phyloP scores from a whole-genome alignment of 2,797 vertebrate genomes.

The Peromyscus aztecus region DNA sequence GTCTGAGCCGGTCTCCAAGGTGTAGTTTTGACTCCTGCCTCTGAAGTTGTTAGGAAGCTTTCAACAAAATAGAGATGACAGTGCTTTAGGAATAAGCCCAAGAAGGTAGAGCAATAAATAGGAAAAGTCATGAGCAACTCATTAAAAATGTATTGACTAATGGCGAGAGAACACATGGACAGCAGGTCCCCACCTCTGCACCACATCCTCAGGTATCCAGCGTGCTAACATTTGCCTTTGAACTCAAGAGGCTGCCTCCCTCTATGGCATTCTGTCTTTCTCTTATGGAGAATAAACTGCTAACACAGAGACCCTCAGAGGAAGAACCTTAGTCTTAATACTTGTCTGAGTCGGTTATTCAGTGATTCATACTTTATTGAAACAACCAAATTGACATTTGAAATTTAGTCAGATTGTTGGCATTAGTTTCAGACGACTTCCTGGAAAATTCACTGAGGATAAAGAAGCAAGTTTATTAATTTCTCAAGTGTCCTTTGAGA shows the following conservation, averaged over 20 bases:
- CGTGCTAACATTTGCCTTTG: neutral
- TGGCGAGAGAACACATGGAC: slow-evolving; percentile 25
- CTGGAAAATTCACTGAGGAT: slow-evolving; percentile 30
- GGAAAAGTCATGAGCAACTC: neutral
- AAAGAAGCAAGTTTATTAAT: slow-evolving; percentile 39
- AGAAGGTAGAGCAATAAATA: neutral
- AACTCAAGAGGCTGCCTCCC: neutral
- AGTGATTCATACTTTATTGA: slow-evolving; percentile 9
- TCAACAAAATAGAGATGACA: slow-evolving; percentile 57
- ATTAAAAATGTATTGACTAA: slow-evolving; percentile 31
- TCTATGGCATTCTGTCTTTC: neutral
- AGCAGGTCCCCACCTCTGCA: neutral
- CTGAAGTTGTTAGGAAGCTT: slow-evolving; percentile 4
- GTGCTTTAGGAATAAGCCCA: neutral
- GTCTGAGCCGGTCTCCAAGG: neutral
- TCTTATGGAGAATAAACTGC: neutral
- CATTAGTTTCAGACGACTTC: slow-evolving; percentile 34
- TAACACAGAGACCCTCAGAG: neutral
- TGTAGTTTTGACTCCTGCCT: slow-evolving; percentile 19
- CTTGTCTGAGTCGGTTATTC: neutral
- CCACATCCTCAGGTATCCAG: neutral
- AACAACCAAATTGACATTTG: slow-evolving; percentile 38
- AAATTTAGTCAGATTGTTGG: slow-evolving; percentile 23
- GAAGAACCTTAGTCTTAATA: neutral
- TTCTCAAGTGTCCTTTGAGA: neutral